Evolutionary conservation across 1,140 invertebrate species (phyloP), one percentile per base, ranked within the genome.

Genomic region (Heliconius hewitsoni): DNA sequence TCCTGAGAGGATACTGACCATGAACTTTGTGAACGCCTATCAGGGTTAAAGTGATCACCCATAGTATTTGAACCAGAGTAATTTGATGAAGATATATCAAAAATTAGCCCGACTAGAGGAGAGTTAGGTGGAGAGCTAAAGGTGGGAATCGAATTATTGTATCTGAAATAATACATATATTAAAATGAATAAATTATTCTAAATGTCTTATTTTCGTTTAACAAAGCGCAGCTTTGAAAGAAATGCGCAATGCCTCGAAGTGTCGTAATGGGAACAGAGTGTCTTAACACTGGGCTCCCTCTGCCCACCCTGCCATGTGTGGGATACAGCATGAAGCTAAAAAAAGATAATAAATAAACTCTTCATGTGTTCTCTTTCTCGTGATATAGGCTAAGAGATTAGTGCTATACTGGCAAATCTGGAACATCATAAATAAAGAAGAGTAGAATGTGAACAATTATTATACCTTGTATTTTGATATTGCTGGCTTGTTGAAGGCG

Each of bases 121-220:
- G 93, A 94, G 84, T 92, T 90, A 18, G 93, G 93, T 8, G 92
- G 93, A 19, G 93, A 94, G 81, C 92, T 91, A 82, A 94, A 94
- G 18, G 92, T 90, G 34, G 93, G 91, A 42, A 84, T 87, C 70
- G 89, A 81, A 75, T 90, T 91, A 79, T 85, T 92, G 80, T 91
- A 92, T 86, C 93, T 94, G 89, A 78, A 93, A 90, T 66, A 50
- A 50, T 6, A 52, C 8, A 73, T 73, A n/a, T 23, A 42, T 73
- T 73, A 50, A 57, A n/a, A 46, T 46, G 3, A 46, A 46, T 46
- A 46, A 46, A 46, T 46, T 52, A 52, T 52, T 52, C 6, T 19
- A 6, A 18, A 19, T 8, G 18, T 19, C 0, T 19, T 46, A 46
- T 46, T 16, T 46, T 46, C 4, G 11, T 46, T 46, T 46, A 46